Conservation (phyloP, 2,113 vertebrate species). For the Menura novaehollandiae region DNA sequence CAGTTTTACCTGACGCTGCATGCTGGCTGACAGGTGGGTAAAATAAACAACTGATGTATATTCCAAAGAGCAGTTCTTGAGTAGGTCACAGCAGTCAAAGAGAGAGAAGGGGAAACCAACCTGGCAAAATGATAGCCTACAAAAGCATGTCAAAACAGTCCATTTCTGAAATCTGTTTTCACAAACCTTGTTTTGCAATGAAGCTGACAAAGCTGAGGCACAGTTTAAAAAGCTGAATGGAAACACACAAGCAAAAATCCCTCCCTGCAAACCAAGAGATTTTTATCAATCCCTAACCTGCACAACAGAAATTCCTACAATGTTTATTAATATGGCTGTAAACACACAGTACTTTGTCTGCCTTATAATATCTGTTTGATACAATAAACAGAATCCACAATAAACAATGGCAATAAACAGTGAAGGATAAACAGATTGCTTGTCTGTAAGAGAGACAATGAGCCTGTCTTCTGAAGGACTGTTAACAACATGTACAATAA, state of each 20-base stretch:
- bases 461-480: background rate
- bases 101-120: background rate
- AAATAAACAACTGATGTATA: background rate
- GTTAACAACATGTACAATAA: background rate
- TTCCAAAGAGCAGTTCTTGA: background rate
- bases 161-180: background rate
- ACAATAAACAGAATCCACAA: background rate
- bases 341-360: background rate
- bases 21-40: slow-evolving; percentile 4
- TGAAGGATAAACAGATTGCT: background rate
- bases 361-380: background rate
- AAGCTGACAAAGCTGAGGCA: background rate
- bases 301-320: background rate
- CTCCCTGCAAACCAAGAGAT: background rate
- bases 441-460: background rate
- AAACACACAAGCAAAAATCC: background rate
- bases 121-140: background rate
- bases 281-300: background rate
- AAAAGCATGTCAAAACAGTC: background rate
- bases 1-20: background rate
- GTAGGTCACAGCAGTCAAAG: background rate
- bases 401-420: background rate
- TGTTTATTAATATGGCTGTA: background rate
- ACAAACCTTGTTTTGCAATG: background rate
- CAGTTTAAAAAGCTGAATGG: background rate